Conservation (phyloP, 2,113 vertebrate genomes). For the Himantopus leucocephalus region DNA sequence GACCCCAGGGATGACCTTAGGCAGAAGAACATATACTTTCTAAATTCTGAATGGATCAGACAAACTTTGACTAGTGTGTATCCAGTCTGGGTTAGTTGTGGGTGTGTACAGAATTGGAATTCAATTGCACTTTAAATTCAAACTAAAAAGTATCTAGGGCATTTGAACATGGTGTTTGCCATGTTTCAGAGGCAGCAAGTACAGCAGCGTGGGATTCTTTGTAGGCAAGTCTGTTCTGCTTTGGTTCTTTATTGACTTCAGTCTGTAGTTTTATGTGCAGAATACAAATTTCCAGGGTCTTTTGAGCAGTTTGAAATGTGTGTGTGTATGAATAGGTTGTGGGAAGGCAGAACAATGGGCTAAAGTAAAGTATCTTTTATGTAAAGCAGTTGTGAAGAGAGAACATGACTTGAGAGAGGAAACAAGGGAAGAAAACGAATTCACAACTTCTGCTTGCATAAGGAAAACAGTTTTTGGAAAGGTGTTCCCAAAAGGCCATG, state of each 20-base stretch:
- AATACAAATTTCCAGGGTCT: slow-evolving; percentile 59
- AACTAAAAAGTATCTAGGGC: not conserved
- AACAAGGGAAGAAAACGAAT: slow-evolving; percentile 25
- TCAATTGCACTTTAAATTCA: not conserved
- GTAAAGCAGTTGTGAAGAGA: slow-evolving; percentile 23
- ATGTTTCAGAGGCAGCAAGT: not conserved
- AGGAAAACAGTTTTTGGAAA: not conserved
- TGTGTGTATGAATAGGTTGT: slow-evolving; percentile 42
- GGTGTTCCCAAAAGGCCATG: not conserved
- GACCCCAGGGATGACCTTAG: not conserved
- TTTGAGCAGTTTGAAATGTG: slow-evolving; percentile 42
- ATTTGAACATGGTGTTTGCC: not conserved
- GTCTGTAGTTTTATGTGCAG: slow-evolving; percentile 22
- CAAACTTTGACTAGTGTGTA: not conserved
- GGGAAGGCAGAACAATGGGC: slow-evolving; percentile 37
- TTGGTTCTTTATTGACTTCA: slow-evolving; percentile 26
- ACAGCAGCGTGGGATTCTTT: not conserved
- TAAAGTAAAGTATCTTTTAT: slow-evolving; percentile 45
- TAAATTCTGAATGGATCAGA: not conserved
- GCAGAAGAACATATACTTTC: not conserved
- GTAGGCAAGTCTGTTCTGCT: slow-evolving; percentile 13
- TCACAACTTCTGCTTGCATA: not conserved
- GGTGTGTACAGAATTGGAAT: not conserved
- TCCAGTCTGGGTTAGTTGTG: not conserved
- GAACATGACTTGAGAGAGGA: slow-evolving; percentile 4